phyloP scores from a whole-genome alignment of 2,113 vertebrate species.

The Nestor notabilis region DNA sequence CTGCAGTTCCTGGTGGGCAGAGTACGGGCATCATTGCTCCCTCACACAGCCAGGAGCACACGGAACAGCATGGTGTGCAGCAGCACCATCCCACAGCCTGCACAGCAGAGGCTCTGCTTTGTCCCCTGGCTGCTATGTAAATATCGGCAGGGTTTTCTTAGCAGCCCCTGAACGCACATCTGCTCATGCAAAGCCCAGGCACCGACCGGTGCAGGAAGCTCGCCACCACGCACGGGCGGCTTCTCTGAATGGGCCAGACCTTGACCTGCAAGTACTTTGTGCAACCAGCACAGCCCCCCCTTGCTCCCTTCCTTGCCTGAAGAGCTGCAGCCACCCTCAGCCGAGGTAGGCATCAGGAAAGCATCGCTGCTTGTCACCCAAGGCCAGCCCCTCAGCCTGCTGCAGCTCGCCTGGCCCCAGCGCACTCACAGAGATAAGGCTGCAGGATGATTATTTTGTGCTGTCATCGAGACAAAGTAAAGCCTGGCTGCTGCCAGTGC shows the following conservation, averaged over 20 bases:
- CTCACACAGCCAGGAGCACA: rapidly evolving
- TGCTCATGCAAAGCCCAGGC: conserved; percentile 8
- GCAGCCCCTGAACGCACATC: neutral
- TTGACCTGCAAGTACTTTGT: neutral
- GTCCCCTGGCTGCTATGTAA: neutral
- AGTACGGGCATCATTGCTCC: rapidly evolving
- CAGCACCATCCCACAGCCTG: neutral
- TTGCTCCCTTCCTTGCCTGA: neutral
- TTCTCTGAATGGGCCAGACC: neutral
- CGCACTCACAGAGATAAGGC: neutral
- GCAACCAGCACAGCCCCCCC: neutral
- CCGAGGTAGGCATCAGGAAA: neutral
- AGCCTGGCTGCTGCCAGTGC: neutral
- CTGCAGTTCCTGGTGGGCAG: neutral
- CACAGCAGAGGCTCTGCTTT: neutral
- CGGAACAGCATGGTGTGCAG: rapidly evolving
- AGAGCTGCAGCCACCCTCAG: rapidly evolving
- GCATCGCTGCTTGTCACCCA: neutral
- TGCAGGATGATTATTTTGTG: neutral
- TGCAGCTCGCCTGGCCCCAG: neutral
- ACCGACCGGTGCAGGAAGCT: rapidly evolving
- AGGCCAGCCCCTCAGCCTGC: neutral
- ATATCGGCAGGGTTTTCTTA: neutral
- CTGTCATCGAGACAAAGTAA: neutral
- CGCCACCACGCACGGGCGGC: neutral